phyloP scores from a whole-genome alignment of 2,113 vertebrate genomes.

The Anoura caudifer region DNA sequence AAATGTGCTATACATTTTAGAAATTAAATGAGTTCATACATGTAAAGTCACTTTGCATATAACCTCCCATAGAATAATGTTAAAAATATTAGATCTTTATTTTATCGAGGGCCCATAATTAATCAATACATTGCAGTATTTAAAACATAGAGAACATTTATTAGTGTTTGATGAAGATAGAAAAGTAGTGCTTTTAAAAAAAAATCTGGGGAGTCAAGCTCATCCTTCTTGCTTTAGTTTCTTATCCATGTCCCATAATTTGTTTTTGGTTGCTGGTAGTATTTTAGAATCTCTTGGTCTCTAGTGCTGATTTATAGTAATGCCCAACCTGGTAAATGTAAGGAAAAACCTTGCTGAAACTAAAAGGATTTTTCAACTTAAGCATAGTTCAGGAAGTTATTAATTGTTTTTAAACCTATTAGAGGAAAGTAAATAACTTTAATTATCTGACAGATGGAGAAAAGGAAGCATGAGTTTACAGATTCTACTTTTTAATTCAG shows the following conservation, averaged over 20 bases:
- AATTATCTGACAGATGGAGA: slow-evolving; percentile 37
- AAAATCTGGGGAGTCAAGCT: neutral
- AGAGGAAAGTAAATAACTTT: slow-evolving; percentile 42
- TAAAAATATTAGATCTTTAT: neutral
- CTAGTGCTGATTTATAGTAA: neutral
- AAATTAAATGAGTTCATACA: neutral
- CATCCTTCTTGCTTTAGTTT: neutral
- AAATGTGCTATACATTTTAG: neutral
- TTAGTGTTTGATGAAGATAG: neutral
- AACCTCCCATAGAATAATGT: neutral
- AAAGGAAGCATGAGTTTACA: slow-evolving; percentile 4
- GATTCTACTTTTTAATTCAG: neutral
- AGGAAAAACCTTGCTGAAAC: neutral
- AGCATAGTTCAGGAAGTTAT: slow-evolving; percentile 21
- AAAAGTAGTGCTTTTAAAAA: neutral
- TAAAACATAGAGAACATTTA: neutral
- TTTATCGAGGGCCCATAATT: neutral
- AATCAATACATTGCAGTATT: neutral
- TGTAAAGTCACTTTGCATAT: neutral
- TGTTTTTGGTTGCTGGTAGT: neutral
- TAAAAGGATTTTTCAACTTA: neutral
- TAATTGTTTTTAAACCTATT: slow-evolving; percentile 4
- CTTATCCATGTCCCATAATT: too few relatives aligned
- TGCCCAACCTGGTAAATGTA: neutral
- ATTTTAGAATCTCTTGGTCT: neutral